A percentile compares a stretch with the other conserved stretches of the same genome.
Evolutionary conservation across 2,888 invertebrate genomes (phyloP).

Genomic region (Crossocerus cetratus): DNA sequence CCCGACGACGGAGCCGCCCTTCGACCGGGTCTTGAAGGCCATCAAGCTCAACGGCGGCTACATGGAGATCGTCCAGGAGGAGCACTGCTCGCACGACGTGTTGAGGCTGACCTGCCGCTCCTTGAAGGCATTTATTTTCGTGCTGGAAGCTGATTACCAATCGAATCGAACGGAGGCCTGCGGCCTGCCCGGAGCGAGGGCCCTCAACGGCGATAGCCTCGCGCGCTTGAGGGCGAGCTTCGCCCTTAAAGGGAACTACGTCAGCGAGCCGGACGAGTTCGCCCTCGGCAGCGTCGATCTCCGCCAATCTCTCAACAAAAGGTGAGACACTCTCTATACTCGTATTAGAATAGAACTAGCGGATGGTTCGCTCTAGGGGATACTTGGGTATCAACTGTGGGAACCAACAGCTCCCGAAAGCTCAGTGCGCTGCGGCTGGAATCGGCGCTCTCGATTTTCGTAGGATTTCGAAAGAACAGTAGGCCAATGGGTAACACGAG

Average conservation of each 20-base stretch:
- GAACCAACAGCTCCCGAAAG: neutral
- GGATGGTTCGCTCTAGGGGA: no score
- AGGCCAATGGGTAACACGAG: constrained; percentile 33
- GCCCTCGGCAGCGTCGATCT: constrained; percentile 60
- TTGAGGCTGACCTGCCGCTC: constrained; percentile 71
- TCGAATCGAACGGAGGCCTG: constrained; percentile 42
- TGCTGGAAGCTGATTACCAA: constrained; percentile 69
- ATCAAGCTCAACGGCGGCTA: constrained; percentile 61
- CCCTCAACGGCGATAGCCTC: constrained; percentile 16
- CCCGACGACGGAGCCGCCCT: constrained; percentile 45
- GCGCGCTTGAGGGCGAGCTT: constrained; percentile 3
- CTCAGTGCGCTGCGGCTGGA: neutral
- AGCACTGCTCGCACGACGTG: constrained; percentile 67
- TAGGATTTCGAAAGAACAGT: constrained; percentile 38
- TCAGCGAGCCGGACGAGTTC: constrained; percentile 57
- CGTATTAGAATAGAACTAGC: no score
- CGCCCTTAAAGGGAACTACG: constrained; percentile 64
- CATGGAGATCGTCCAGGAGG: constrained; percentile 73
- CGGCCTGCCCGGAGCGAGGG: constrained; percentile 24
- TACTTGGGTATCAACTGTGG: no score
- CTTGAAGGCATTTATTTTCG: constrained; percentile 68
- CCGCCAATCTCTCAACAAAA: constrained; percentile 68
- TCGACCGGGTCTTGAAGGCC: constrained; percentile 56
- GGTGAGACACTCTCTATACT: constrained; percentile 55
- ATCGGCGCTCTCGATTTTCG: constrained; percentile 26